phyloP scores from a whole-genome alignment of 2,888 invertebrate species.

The Watsonalla cultraria region DNA sequence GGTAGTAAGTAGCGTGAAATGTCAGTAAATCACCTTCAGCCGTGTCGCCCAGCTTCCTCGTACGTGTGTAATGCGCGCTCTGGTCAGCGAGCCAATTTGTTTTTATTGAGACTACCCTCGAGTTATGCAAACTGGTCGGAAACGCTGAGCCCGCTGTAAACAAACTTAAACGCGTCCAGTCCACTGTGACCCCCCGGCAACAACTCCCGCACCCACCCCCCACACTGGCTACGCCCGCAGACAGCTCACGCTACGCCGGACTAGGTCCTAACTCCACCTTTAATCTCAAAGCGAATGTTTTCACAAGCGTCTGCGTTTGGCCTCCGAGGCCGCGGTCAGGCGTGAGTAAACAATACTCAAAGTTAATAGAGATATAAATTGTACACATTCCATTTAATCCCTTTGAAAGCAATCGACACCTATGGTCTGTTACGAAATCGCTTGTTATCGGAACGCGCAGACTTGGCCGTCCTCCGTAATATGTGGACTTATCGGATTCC shows the following conservation, averaged over 20 bases:
- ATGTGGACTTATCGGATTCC: constrained; percentile 26
- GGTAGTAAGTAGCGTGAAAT: constrained; percentile 38
- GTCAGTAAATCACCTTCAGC: constrained; percentile 63
- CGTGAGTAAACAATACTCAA: constrained; percentile 71
- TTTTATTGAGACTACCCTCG: constrained; percentile 77
- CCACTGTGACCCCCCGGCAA: constrained; percentile 31
- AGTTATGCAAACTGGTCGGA: constrained; percentile 75
- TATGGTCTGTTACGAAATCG: constrained; percentile 47
- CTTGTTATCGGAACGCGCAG: constrained; percentile 53
- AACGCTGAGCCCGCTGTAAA: constrained; percentile 73
- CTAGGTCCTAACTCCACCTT: constrained; percentile 57
- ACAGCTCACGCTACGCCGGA: constrained; percentile 40
- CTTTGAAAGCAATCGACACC: constrained; percentile 62
- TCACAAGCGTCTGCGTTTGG: constrained; percentile 64
- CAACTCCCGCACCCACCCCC: constrained; percentile 13
- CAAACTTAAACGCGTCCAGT: constrained; percentile 62
- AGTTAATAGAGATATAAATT: constrained; percentile 77
- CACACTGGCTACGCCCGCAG: constrained; percentile 9
- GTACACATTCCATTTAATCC: constrained; percentile 68
- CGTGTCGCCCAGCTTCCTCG: constrained; percentile 71
- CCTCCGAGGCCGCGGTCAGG: constrained; percentile 59
- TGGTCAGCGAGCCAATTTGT: constrained; percentile 74
- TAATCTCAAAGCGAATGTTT: constrained; percentile 72
- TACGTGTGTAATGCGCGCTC: constrained; percentile 72
- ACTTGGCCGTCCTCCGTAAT: constrained; percentile 27